A percentile compares a stretch with the other conserved stretches of the same genome.
These are phyloP conservation scores for Nomada goodeniana DNA, from an alignment of 2,888 invertebrate genomes.

Conservation along the genomic window DNA sequence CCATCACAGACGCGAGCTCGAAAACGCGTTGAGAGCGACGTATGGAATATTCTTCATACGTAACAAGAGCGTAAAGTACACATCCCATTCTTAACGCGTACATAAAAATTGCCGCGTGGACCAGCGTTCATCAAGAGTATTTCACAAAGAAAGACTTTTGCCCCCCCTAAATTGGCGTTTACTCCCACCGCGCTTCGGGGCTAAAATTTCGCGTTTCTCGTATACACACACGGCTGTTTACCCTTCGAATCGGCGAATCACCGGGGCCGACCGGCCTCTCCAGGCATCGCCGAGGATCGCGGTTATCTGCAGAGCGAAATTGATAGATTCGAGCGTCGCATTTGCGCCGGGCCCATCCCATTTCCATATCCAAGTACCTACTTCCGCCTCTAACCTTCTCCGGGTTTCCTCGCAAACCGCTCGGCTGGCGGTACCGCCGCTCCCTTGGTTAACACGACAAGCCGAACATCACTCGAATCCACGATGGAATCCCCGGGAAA, in stretches of 20 bases:
- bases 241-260: slow-evolving; percentile 81
- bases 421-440: slow-evolving; percentile 67
- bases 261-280: slow-evolving; percentile 68
- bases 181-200: not conserved
- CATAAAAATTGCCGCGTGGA: too few species aligned
- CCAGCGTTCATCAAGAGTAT: too few species aligned
- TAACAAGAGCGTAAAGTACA: too few species aligned
- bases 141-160: not conserved
- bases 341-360: slow-evolving; percentile 73
- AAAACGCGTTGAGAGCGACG: too few species aligned
- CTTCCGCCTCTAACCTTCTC: slow-evolving; percentile 70
- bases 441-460: slow-evolving; percentile 73
- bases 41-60: too few species aligned
- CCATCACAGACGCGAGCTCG: too few species aligned
- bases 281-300: slow-evolving; percentile 42
- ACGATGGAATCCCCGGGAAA: slow-evolving; percentile 67
- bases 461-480: slow-evolving; percentile 75
- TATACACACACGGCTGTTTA: slow-evolving; percentile 74
- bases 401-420: slow-evolving; percentile 63
- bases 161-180: not conserved
- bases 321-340: slow-evolving; percentile 81
- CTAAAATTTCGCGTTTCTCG: slow-evolving; percentile 66
- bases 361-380: slow-evolving; percentile 80
- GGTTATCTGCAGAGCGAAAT: slow-evolving; percentile 76
- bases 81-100: too few species aligned